phyloP scores from a whole-genome alignment of 2,888 invertebrate genomes.

The Leucania comma region DNA sequence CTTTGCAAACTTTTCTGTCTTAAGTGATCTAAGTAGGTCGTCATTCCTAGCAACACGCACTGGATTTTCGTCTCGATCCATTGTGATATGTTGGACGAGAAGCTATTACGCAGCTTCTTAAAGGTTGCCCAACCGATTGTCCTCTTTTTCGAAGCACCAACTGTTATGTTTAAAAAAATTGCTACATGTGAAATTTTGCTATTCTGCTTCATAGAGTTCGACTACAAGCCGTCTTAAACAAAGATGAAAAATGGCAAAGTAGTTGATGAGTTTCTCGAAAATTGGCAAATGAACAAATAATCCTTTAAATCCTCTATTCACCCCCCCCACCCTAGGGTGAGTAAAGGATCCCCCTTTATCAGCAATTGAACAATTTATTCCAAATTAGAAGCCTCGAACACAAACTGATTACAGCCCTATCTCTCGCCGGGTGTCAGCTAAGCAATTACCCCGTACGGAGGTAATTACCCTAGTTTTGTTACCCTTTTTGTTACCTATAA shows the following conservation, averaged over 20 bases:
- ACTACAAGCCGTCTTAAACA: neutral
- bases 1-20: too few species aligned
- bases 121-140: too few species aligned
- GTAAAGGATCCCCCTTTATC: slow-evolving; percentile 8
- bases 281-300: slow-evolving; percentile 18
- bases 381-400: slow-evolving; percentile 48
- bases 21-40: too few species aligned
- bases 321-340: neutral
- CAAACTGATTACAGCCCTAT: slow-evolving; percentile 62
- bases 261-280: slow-evolving; percentile 1
- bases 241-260: neutral
- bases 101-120: too few species aligned
- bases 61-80: too few species aligned
- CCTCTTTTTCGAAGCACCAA: too few species aligned
- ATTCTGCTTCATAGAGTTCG: neutral
- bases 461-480: slow-evolving; percentile 48
- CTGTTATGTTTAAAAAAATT: too few species aligned
- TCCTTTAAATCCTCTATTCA: neutral
- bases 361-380: slow-evolving; percentile 39
- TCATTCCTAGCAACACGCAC: too few species aligned
- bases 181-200: too few species aligned
- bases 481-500: slow-evolving; percentile 37
- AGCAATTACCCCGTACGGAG: slow-evolving; percentile 52
- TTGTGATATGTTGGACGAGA: too few species aligned
- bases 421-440: slow-evolving; percentile 48